Conservation (phyloP, 1,140 invertebrate genomes). For the Rhopalosiphum maidis region DNA sequence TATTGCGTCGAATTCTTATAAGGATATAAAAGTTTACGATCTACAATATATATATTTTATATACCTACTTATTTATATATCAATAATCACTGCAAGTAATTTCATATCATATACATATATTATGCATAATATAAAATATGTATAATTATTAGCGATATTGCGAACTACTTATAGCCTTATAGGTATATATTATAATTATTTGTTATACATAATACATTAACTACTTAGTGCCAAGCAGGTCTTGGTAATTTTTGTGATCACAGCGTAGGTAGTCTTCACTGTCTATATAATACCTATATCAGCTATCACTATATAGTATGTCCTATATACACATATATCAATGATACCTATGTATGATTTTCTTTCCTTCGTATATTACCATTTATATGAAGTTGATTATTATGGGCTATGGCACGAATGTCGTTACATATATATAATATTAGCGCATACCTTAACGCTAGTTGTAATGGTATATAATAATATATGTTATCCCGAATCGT, state of each 20-base stretch:
- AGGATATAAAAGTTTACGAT: background rate
- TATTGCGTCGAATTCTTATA: background rate
- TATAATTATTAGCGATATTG: background rate
- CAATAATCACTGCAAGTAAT: background rate
- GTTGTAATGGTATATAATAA: background rate
- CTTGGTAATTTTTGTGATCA: background rate
- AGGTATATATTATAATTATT: background rate
- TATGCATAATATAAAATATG: background rate
- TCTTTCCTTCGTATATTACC: background rate
- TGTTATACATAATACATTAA: background rate
- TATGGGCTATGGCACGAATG: background rate
- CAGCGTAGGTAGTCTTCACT: background rate
- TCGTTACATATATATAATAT: background rate
- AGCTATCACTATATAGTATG: background rate
- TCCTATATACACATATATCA: background rate
- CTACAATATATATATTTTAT: background rate
- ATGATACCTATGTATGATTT: background rate
- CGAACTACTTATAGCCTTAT: background rate
- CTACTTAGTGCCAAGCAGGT: background rate
- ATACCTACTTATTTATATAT: background rate
- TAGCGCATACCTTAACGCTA: background rate
- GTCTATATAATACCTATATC: background rate
- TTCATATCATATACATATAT: background rate
- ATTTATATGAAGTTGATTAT: constrained; percentile 6
- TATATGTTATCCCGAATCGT: background rate